phyloP scores from a whole-genome alignment of 2,797 vertebrate species.

The Amniataba percoides region DNA sequence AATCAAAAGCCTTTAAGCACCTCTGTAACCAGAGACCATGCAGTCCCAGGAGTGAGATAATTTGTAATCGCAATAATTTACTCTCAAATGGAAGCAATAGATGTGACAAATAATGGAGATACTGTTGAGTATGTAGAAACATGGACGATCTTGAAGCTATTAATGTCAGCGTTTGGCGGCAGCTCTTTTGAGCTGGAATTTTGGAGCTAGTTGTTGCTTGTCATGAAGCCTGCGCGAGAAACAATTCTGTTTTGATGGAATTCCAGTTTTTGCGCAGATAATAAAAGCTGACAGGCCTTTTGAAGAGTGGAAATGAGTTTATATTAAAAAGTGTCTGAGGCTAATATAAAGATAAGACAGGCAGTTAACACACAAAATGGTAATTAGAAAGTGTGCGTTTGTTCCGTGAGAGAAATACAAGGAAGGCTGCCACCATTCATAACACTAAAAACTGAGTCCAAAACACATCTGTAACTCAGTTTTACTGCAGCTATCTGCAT shows the following conservation, averaged over 20 bases:
- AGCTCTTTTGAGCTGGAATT: slow-evolving; percentile 63
- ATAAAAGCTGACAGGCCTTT: slow-evolving; percentile 61
- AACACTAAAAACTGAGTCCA: slow-evolving; percentile 13
- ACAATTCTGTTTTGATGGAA: slow-evolving; percentile 65
- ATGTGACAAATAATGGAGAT: slow-evolving; percentile 56
- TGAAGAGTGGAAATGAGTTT: slow-evolving; percentile 58
- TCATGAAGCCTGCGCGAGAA: slow-evolving; percentile 69
- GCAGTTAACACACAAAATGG: slow-evolving; percentile 15
- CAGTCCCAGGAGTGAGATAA: slow-evolving; percentile 27
- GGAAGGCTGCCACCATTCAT: slow-evolving; percentile 32
- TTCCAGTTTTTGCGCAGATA: slow-evolving; percentile 55
- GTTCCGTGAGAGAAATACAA: slow-evolving; percentile 19
- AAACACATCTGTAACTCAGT: slow-evolving; percentile 32
- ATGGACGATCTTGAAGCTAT: slow-evolving; percentile 75
- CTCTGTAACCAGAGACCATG: background rate
- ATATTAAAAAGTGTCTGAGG: slow-evolving; percentile 35
- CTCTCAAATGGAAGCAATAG: slow-evolving; percentile 43
- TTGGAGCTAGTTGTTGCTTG: slow-evolving; percentile 77
- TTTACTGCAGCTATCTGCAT: slow-evolving; percentile 25
- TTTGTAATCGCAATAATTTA: slow-evolving; percentile 34
- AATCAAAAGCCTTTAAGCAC: slow-evolving; percentile 8
- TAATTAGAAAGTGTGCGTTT: slow-evolving; percentile 30
- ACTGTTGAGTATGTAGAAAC: slow-evolving; percentile 39
- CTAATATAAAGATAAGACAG: slow-evolving; percentile 31
- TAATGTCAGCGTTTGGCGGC: slow-evolving; percentile 71